phyloP scores from a whole-genome alignment of 2,888 invertebrate genomes.

The Unio delphinus region DNA sequence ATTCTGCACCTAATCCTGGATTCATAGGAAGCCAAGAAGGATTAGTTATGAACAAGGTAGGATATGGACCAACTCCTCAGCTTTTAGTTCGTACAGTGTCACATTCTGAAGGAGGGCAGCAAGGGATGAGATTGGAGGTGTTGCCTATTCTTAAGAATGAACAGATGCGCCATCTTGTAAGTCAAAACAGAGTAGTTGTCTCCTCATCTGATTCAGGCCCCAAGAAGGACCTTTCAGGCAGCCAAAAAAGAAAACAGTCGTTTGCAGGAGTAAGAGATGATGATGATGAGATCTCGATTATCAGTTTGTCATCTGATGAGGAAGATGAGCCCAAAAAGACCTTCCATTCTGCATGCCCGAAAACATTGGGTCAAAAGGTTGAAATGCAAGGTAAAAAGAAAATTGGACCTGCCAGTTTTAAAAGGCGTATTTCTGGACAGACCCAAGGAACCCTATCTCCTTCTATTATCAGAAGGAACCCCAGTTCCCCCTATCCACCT shows the following conservation, averaged over 20 bases:
- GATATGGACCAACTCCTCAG: conserved; percentile 25
- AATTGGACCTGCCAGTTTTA: conserved; percentile 33
- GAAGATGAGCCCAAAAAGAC: conserved; percentile 14
- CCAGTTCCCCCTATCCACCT: too few species aligned
- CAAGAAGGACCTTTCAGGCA: conserved; percentile 3
- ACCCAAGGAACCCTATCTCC: not conserved
- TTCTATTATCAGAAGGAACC: too few species aligned
- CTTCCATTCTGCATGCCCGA: conserved; percentile 4
- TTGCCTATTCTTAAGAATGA: conserved; percentile 8
- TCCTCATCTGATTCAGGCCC: too few species aligned
- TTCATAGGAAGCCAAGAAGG: not conserved
- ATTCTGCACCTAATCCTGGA: not conserved
- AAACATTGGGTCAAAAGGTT: conserved; percentile 5
- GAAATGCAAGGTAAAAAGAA: conserved; percentile 13
- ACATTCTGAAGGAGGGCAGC: conserved; percentile 4
- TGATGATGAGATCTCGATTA: conserved; percentile 23
- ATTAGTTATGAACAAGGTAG: not conserved
- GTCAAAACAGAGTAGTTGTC: too few species aligned
- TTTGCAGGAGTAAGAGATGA: conserved; percentile 15
- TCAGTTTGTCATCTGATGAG: conserved; percentile 36
- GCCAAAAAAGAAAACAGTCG: conserved; percentile 26
- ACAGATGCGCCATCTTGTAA: too few species aligned
- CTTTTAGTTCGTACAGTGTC: conserved; percentile 27
- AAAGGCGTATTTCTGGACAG: conserved; percentile 6
- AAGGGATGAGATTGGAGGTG: conserved; percentile 15